A percentile compares a stretch with the other conserved stretches of the same genome.
These are phyloP conservation scores for Chondrosia reniformis DNA, from an alignment of 37 sponge, comb jelly and placozoan species.

Conservation along the genomic window DNA sequence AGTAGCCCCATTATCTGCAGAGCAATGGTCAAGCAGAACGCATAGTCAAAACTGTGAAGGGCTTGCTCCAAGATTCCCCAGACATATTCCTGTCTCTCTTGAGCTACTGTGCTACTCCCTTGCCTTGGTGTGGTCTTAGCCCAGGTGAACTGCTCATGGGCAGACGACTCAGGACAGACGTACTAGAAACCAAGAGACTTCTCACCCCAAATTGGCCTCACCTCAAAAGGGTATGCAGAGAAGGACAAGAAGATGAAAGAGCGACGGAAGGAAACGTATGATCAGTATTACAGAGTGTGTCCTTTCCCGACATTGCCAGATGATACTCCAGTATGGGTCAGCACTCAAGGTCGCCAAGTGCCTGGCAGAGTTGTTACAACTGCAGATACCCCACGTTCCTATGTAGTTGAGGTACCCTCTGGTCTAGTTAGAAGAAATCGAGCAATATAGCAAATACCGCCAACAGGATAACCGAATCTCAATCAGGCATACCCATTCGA, in stretches of 20 bases:
- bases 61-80: background rate
- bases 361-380: background rate
- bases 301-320: background rate
- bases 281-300: background rate
- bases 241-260: background rate
- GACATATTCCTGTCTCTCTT: background rate
- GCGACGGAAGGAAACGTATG: background rate
- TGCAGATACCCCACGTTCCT: slow-evolving; percentile 17
- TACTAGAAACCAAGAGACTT: background rate
- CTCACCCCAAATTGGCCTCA: background rate
- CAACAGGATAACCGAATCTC: background rate
- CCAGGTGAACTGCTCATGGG: slow-evolving; percentile 17
- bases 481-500: background rate
- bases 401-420: background rate
- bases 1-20: slow-evolving; percentile 38
- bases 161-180: slow-evolving; percentile 4
- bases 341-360: slow-evolving; percentile 15
- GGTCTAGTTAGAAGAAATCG: slow-evolving; percentile 9
- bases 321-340: background rate
- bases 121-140: slow-evolving; percentile 13
- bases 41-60: slow-evolving; percentile 5
- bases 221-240: background rate
- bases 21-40: slow-evolving; percentile 18
- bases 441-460: background rate
- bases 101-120: slow-evolving; percentile 18